Evolutionary conservation across 2,888 invertebrate species (phyloP).

Genomic region (Dryocosmus kuriphilus): DNA sequence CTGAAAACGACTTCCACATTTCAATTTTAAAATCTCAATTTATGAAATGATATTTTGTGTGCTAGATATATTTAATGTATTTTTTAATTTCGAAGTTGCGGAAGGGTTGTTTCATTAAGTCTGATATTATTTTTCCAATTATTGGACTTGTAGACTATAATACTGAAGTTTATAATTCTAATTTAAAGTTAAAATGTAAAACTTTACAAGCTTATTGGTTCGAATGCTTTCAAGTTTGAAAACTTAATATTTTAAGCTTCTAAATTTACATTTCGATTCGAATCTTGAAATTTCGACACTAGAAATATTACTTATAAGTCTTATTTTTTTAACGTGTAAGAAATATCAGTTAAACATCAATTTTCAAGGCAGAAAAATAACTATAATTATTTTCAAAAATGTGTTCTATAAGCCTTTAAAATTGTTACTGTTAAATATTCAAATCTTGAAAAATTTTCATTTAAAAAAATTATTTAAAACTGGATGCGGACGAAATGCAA

Average conservation of each 20-base stretch:
- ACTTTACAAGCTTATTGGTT: background rate
- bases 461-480: background rate
- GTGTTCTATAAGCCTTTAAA: constrained; percentile 27
- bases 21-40: too few relatives aligned
- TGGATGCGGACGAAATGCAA: constrained; percentile 3
- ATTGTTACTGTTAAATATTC: constrained; percentile 38
- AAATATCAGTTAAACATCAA: background rate
- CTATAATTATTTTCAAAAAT: constrained; percentile 28
- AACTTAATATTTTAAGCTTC: too few relatives aligned
- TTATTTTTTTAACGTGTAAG: background rate
- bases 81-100: too few relatives aligned
- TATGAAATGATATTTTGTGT: too few relatives aligned
- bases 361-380: constrained; percentile 35
- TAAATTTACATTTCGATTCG: too few relatives aligned
- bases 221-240: too few relatives aligned
- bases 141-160: too few relatives aligned
- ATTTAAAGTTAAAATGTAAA: background rate
- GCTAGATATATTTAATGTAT: too few relatives aligned
- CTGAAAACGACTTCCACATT: too few relatives aligned
- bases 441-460: constrained; percentile 16
- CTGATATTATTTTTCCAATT: too few relatives aligned
- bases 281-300: background rate
- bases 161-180: background rate
- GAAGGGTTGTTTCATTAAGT: too few relatives aligned
- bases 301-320: background rate